A percentile compares a stretch with the other conserved stretches of the same genome.
These are phyloP conservation scores for Potamilus streckersoni DNA, from an alignment of 1,140 invertebrate species.

Conservation along the genomic window DNA sequence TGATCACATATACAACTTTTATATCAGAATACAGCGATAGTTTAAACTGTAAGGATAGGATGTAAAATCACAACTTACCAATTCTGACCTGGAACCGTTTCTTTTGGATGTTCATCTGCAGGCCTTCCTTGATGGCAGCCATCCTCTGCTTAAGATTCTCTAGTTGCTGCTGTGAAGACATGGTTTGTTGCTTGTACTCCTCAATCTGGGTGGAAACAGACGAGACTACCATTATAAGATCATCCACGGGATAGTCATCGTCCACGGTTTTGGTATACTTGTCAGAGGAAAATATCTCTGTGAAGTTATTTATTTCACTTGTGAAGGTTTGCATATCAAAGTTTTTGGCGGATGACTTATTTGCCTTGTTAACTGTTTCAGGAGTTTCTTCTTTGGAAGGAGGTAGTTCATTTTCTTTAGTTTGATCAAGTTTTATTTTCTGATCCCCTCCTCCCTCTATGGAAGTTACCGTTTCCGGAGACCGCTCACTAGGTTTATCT, in stretches of 20 bases:
- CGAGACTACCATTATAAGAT: conserved; percentile 1
- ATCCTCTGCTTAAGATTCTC: conserved; percentile 18
- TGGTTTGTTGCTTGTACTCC: conserved; percentile 25
- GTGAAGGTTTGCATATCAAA: no score
- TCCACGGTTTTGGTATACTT: conserved; percentile 16
- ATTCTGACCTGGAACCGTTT: conserved; percentile 19
- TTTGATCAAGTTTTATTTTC: no score
- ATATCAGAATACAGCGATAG: not conserved
- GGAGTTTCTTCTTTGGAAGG: no score
- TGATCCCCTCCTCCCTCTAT: no score
- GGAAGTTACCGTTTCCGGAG: no score
- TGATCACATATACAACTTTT: not conserved
- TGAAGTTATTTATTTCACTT: conserved; percentile 4
- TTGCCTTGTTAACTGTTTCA: no score
- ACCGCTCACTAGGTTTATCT: no score
- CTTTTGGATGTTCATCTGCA: conserved; percentile 22
- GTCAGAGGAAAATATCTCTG: conserved; percentile 13
- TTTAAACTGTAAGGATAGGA: not conserved
- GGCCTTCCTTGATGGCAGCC: conserved; percentile 22
- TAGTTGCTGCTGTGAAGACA: conserved; percentile 22
- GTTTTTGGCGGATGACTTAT: no score
- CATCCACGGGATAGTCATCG: conserved; percentile 30
- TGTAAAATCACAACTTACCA: conserved; percentile 8
- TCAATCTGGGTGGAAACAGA: conserved; percentile 21
- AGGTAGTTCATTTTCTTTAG: no score